A percentile compares a stretch with the other conserved stretches of the same genome.
Conservation (phyloP, 2,888 invertebrate species). For the Phymatocera aterrima region DNA sequence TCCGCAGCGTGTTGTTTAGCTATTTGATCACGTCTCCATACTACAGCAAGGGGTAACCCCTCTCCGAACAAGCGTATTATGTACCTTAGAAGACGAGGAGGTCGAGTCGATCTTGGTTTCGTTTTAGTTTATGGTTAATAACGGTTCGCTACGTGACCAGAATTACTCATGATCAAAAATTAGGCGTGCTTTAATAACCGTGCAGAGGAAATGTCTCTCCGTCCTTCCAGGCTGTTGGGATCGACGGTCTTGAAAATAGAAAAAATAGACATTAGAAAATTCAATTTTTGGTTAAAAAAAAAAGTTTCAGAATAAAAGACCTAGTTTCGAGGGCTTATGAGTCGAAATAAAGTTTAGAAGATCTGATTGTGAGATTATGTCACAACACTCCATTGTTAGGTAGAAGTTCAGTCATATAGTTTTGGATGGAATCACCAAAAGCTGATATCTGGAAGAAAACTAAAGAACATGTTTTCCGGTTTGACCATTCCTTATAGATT, state of each 20-base stretch:
- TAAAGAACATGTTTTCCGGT: too few relatives aligned
- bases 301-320: too few relatives aligned
- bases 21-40: conserved; percentile 26
- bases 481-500: too few relatives aligned
- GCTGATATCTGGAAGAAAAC: too few relatives aligned
- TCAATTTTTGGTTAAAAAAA: too few relatives aligned
- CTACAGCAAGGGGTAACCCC: conserved; percentile 27
- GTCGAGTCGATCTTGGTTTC: conserved; percentile 30
- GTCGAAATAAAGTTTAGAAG: too few relatives aligned
- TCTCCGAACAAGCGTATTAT: conserved; percentile 22
- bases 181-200: neutral
- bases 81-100: neutral
- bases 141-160: conserved; percentile 38
- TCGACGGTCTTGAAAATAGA: neutral
- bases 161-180: neutral
- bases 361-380: too few relatives aligned
- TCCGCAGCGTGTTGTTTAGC: conserved; percentile 16
- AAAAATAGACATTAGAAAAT: too few relatives aligned
- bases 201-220: neutral
- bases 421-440: too few relatives aligned
- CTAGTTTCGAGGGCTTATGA: too few relatives aligned
- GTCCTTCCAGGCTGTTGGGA: neutral
- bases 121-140: conserved; percentile 34
- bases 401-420: too few relatives aligned
- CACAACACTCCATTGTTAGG: too few relatives aligned